Evolutionary conservation across 1,140 invertebrate species (phyloP), one percentile per base, ranked within the genome.

Genomic region (Scaptomyza pallida): DNA sequence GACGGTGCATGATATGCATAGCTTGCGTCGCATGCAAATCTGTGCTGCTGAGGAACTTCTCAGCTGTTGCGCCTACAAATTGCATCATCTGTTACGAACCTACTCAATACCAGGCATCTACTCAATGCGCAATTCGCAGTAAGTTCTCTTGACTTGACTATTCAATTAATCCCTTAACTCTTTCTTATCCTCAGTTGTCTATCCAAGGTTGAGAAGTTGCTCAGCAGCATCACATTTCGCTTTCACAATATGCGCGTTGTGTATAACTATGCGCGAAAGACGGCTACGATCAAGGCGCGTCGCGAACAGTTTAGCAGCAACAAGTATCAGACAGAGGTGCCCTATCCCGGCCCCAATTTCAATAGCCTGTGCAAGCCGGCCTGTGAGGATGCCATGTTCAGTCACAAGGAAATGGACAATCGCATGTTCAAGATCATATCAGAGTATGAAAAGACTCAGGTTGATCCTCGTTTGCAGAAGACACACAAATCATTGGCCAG

Each of bases 41-140:
- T 10, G 26, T 12, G 81, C 80, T 3, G 75, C 63, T 19, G 75
- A 89, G 56, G 85, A 89, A 9, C 45, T 89, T 4, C 13, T 89
- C 12, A 37, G 48, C 16, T 77, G 78, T 55, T 35, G 85, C 1
- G 73, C 69, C 13, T 48, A 60, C 37, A 61, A 63, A 19, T 17
- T 89, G 64, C 75, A 82, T 41, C 43, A 86, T 52, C 15, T 81
- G 19, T 21, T 63, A 5, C 50, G 59, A 3, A 72, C 64, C 12
- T 59, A 72, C 4, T 47, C 60, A 2, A 60, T 89, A 19, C 85
- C 86, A 0, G 86, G 86, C 0, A 13, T 69, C 9, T 63, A 72
- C 12, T 89, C 86, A 2, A 12, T 89, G 13, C 48, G 55, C 5
- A 72, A 85, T 33, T 56, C 62, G 0, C 26, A 47, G 78, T 86